Base-by-base conservation (phyloP, 2,888 invertebrate species). In the Synergus umbraculus region DNA sequence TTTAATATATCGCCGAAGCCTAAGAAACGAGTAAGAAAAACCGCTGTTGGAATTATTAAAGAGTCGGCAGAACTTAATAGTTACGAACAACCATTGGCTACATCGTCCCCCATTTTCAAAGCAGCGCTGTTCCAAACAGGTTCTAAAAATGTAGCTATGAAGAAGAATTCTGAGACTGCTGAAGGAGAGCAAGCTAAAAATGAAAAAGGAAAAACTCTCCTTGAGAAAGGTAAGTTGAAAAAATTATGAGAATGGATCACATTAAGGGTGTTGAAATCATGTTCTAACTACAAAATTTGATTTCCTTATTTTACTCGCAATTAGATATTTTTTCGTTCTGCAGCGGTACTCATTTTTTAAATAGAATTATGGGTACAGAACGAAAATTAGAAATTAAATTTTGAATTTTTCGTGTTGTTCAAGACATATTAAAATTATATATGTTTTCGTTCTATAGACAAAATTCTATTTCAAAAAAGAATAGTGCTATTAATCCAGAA, bases 21-120 rank as follows among this genome's bases (percentile, higher is more conserved):
- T 4, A 89, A 83, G 10, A 89, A 86, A 69, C 80, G 86, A 78
- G 80, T 43, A 63, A 77, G 63, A 49, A 64, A 46, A 29, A 54
- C 67, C 69, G 18, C 67, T 73, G 0, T 65, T 79, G 0, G 37
- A 58, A 7, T 82, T 15, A n/a, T 83, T 77, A 54, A 86, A 84
- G 65, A 80, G 79, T 15, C 67, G 81, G 1, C 10, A 65, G 65
- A 79, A 76, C 29, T n/a, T 37, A 13, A 1, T 9, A 46, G 13
- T 46, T 43, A 63, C 13, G 29, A 37, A 0, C 86, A 87, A 65
- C 89, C 90, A 41, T 73, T 91, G 12, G 89, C 89, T 3, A 86
- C 89, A 0, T 91, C 91, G 2, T 89, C 91, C 0, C 90, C 91
- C 0, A 64, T 88, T 46, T 76, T 85, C 0, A 88, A 84, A 58